Evolutionary conservation across 2,113 vertebrate genomes (phyloP).

Genomic region (Alosa alosa): DNA sequence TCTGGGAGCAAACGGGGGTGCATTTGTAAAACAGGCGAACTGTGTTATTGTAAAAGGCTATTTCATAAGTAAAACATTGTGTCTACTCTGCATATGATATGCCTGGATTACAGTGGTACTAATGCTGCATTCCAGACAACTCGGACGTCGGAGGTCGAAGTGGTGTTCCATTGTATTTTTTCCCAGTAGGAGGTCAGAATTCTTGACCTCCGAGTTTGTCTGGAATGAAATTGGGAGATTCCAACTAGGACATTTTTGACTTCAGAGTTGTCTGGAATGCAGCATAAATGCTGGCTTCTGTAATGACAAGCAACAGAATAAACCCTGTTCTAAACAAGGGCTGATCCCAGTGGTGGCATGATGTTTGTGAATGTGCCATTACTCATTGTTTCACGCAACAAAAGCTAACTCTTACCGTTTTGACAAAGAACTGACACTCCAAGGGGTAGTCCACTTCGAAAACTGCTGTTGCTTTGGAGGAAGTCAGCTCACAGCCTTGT

Average conservation of each 20-base stretch:
- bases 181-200: no score
- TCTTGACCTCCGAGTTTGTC: no score
- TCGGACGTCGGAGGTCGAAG: no score
- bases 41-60: not conserved
- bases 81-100: no score
- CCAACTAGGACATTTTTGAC: no score
- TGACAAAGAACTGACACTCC: conserved; percentile 65
- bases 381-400: no score
- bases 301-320: not conserved
- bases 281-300: not conserved
- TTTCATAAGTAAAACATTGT: no score
- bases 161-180: no score
- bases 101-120: no score
- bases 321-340: not conserved
- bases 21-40: not conserved
- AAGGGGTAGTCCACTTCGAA: conserved; percentile 55
- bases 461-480: conserved; percentile 37
- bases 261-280: not conserved
- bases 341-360: not conserved
- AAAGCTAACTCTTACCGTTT: conserved; percentile 53
- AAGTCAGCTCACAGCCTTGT: conserved; percentile 61
- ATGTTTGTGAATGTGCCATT: not conserved
- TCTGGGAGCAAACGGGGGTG: conserved; percentile 41
- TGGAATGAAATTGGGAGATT: no score
- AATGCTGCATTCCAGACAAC: no score